Percentiles rank a stretch among this genome's conserved stretches.
These are phyloP conservation scores for Lota lota DNA, from an alignment of 2,113 vertebrate genomes.

Conservation along the genomic window DNA sequence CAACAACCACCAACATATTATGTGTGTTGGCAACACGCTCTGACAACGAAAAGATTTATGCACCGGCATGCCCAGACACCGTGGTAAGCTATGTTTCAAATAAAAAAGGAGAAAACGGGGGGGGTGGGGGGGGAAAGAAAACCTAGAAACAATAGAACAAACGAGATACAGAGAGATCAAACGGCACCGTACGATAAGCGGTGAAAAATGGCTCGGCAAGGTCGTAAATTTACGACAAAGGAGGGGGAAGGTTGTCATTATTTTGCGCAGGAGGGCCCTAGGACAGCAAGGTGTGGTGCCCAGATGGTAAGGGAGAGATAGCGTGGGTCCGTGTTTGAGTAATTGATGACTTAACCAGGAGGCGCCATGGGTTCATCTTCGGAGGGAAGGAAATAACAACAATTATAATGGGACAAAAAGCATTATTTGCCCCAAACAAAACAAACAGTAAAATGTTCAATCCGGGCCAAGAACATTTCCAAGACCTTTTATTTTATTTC, in stretches of 20 bases:
- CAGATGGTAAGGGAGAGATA: conserved; percentile 89
- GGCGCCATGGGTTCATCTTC: conserved; percentile 78
- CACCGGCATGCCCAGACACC: conserved; percentile 83
- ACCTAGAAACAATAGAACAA: not conserved
- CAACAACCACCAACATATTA: not conserved
- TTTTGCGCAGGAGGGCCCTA: conserved; percentile 78
- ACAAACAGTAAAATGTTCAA: conserved; percentile 60
- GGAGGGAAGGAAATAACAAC: conserved; percentile 68
- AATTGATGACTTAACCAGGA: conserved; percentile 95
- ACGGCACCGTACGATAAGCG: conserved; percentile 88
- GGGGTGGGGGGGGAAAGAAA: conserved; percentile 66
- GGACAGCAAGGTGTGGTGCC: conserved; percentile 86
- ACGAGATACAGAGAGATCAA: conserved; percentile 86
- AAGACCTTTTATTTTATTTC: conserved; percentile 19
- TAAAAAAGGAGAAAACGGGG: conserved; percentile 51
- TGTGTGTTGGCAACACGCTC: conserved; percentile 62
- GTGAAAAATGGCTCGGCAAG: conserved; percentile 85
- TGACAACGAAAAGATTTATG: conserved; percentile 92
- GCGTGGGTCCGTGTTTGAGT: conserved; percentile 85
- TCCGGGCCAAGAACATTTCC: conserved; percentile 58
- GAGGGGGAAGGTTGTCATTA: conserved; percentile 89
- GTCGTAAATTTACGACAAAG: conserved; percentile 89
- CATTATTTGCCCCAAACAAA: conserved; percentile 26
- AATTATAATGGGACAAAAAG: too few relatives aligned
- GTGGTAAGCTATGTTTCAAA: conserved; percentile 61